Evolutionary conservation across 2,797 vertebrate species (phyloP).

Genomic region (Benthosema pterotum): DNA sequence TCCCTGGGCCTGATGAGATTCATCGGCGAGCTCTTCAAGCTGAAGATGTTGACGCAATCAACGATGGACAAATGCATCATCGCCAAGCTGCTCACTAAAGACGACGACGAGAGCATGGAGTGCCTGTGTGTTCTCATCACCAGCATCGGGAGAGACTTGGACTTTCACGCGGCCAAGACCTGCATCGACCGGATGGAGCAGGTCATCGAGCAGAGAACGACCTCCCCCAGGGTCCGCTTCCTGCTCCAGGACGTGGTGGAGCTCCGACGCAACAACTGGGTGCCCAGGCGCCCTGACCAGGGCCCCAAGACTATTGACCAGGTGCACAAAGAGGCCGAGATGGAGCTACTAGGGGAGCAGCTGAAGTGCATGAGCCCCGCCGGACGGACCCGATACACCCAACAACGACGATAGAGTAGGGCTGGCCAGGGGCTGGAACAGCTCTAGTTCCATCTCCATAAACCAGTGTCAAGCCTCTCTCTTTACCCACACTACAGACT

Average conservation of each 20-base stretch:
- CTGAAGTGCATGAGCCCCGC: slow-evolving; percentile 83
- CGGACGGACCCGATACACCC: slow-evolving; percentile 65
- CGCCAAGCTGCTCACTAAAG: slow-evolving; percentile 93
- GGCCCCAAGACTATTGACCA: slow-evolving; percentile 98
- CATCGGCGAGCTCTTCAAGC: slow-evolving; percentile 96
- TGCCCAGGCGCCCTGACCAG: slow-evolving; percentile 93
- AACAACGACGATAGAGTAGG: slow-evolving; percentile 62
- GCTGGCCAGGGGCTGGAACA: slow-evolving; percentile 94
- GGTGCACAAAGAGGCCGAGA: slow-evolving; percentile 96
- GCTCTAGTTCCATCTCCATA: slow-evolving; percentile 94
- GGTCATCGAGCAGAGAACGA: slow-evolving; percentile 96
- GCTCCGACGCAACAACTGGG: slow-evolving; percentile 93
- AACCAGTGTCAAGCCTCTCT: slow-evolving; percentile 80
- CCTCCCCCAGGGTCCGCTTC: slow-evolving; percentile 94
- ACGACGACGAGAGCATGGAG: slow-evolving; percentile 94
- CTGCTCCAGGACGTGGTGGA: slow-evolving; percentile 98
- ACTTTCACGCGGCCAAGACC: slow-evolving; percentile 96
- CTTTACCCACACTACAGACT: no score
- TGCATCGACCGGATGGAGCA: slow-evolving; percentile 99
- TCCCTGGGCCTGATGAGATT: slow-evolving; percentile 98
- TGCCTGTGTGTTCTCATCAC: slow-evolving; percentile 94
- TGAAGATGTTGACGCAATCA: slow-evolving; percentile 97
- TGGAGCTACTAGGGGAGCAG: slow-evolving; percentile 94
- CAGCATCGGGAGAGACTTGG: slow-evolving; percentile 96
- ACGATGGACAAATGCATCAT: slow-evolving; percentile 99